Evolutionary conservation across 1,140 invertebrate genomes (phyloP), one percentile per base, ranked within the genome.

Genomic region (Cotesia chilonis): DNA sequence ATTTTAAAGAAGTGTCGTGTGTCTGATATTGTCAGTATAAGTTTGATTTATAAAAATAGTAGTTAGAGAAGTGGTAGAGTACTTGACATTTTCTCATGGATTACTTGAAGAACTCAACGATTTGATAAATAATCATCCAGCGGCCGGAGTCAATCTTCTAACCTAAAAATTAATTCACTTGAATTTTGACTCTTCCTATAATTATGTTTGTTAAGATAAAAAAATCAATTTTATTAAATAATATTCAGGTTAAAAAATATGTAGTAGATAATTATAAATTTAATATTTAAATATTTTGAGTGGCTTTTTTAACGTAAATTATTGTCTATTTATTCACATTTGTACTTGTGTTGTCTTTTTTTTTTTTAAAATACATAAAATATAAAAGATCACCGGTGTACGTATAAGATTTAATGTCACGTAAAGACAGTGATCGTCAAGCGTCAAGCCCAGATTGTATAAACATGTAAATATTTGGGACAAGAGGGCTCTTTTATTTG

Each of bases 401-500:
- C 70, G 70, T 71, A 71, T 57, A 28, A 71, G 14, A 36, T 38
- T 65, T 37, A 35, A 52, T 71, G 66, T 71, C 70, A 71, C 70
- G 70, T 71, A 41, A 63, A 57, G 61, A 65, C 61, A 37, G 70
- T 71, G 70, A 47, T 47, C 41, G 70, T 71, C 47, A 52, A 71
- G 70, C 61, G 70, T 71, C 47, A 52, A 71, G 70, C 61, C 70
- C 70, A 51, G 63, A 71, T 71, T 71, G 70, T 71, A 71, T 57
- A 59, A 71, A 64, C 7, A 10, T 65, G 35, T 52, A 9, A 54
- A 66, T 71, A 65, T 57, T 57, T 61, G 20, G 61, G 17, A 71
- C 70, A 71, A 71, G 63, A 71, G 70, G 70, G 61, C 70, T 71
- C 70, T 35, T 57, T 64, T n/a, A 52, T n/a, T 52, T 51, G 47